phyloP scores from a whole-genome alignment of 2,113 vertebrate genomes.

The Canis aureus region DNA sequence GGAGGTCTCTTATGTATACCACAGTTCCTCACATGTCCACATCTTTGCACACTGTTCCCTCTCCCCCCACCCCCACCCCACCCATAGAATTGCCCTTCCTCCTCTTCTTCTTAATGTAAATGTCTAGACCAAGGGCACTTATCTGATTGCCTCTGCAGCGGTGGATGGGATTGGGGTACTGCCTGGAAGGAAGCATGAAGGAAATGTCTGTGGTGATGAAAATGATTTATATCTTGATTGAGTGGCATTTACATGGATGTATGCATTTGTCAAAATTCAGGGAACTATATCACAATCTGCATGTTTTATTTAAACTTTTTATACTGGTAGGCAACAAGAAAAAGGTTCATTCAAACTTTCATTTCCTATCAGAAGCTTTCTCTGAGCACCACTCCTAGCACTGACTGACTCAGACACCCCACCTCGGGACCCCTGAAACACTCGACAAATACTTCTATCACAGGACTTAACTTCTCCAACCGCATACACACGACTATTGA shows the following conservation, averaged over 20 bases:
- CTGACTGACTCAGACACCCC: background rate
- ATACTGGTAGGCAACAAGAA: background rate
- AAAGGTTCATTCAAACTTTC: background rate
- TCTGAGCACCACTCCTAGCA: background rate
- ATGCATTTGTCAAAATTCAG: background rate
- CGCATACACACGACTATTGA: background rate
- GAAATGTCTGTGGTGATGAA: background rate
- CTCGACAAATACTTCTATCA: background rate
- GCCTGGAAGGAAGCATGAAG: background rate
- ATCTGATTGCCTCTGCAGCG: background rate
- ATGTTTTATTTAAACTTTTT: conserved; percentile 19
- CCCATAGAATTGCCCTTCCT: background rate
- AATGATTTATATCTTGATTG: background rate
- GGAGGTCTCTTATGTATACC: background rate
- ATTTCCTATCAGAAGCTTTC: background rate
- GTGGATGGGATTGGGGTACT: background rate
- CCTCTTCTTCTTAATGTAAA: background rate
- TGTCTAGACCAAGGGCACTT: background rate
- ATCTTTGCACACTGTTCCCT: background rate
- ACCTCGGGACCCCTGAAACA: background rate
- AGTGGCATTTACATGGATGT: background rate
- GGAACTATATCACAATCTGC: background rate
- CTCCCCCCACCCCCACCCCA: no score
- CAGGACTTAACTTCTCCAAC: background rate
- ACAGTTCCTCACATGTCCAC: background rate